Conservation (phyloP, 92 coral and sea anemone genomes). For the Phenganax stokvisi region DNA sequence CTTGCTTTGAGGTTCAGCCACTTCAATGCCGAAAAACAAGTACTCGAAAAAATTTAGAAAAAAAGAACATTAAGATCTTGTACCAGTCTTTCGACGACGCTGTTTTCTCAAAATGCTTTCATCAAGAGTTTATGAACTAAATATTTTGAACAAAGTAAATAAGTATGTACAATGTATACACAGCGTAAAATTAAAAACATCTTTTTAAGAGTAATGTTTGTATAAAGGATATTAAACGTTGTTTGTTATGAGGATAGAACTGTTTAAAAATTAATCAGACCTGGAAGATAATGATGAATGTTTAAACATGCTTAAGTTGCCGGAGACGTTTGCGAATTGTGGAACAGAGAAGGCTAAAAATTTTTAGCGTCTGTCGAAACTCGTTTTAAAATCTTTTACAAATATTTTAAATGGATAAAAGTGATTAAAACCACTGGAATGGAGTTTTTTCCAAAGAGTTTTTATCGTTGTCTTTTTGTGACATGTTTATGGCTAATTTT, state of each 20-base stretch:
- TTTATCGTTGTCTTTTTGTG: neutral
- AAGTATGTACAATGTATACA: no score
- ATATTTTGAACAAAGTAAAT: no score
- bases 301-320: neutral
- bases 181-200: no score
- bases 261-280: constrained; percentile 5
- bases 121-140: no score
- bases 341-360: neutral
- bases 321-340: neutral
- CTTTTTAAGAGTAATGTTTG: neutral
- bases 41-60: no score
- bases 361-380: neutral
- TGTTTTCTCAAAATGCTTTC: no score
- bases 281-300: neutral
- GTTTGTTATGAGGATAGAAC: neutral
- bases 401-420: neutral
- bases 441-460: neutral
- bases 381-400: neutral
- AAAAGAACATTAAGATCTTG: no score
- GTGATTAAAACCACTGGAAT: neutral
- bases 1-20: no score
- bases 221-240: neutral
- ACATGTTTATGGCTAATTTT: neutral
- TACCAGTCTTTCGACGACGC: no score
- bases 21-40: no score